These are phyloP conservation scores for Hoplias malabaricus DNA, from an alignment of 2,113 vertebrate genomes.

Conservation along the genomic window DNA sequence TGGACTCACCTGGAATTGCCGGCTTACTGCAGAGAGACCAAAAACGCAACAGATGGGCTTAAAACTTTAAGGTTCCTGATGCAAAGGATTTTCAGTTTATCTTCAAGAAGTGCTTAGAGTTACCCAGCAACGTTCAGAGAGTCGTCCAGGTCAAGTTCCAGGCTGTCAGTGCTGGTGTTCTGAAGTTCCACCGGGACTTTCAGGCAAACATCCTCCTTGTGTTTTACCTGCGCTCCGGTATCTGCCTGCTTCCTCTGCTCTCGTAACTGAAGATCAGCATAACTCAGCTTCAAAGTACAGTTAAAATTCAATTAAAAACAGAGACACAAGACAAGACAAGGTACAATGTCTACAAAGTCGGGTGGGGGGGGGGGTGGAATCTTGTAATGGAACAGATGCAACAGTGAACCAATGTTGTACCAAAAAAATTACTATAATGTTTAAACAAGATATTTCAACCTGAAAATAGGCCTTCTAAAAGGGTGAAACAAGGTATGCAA, in stretches of 20 bases:
- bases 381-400: too few species aligned
- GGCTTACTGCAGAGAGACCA: constrained; percentile 65
- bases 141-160: constrained; percentile 81
- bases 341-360: too few species aligned
- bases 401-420: too few species aligned
- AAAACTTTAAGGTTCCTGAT: neutral
- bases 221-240: constrained; percentile 61
- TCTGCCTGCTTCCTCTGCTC: constrained; percentile 69
- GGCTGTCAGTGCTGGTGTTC: constrained; percentile 80
- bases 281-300: constrained; percentile 72
- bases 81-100: neutral
- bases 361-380: too few species aligned
- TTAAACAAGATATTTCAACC: neutral
- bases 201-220: constrained; percentile 40
- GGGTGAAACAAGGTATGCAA: too few species aligned
- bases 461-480: neutral
- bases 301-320: neutral
- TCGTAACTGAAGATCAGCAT: constrained; percentile 76
- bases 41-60: neutral
- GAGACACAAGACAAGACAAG: neutral
- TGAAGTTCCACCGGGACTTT: constrained; percentile 55
- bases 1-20: constrained; percentile 66
- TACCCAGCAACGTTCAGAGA: constrained; percentile 78
- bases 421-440: too few species aligned
- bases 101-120: neutral